Base-by-base conservation (phyloP, 2,113 vertebrate genomes). In the Misgurnus mizolepis region DNA sequence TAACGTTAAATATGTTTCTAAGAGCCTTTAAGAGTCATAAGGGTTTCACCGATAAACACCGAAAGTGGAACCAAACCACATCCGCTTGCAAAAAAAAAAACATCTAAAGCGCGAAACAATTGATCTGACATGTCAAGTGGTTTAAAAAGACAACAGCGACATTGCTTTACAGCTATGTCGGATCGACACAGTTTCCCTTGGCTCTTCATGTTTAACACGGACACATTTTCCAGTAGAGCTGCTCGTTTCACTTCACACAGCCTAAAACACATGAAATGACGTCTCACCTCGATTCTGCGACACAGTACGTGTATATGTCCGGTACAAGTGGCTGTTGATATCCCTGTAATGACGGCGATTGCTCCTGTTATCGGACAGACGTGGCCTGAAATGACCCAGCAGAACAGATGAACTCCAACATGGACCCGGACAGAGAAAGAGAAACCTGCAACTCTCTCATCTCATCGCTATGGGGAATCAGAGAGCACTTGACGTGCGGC, bases 361-460 rank as follows among this genome's bases (percentile, higher is more conserved):
- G 18, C 43, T 39, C 18, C 72, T 73, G 17, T 58, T 34, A 58
- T 73, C 55, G 71, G 55, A 60, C 55, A 64, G 58, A 76, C 73
- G 60, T 64, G 73, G 73, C 73, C 73, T 76, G 73, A 76, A 76
- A 76, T 76, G 73, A 76, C 73, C 72, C 73, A 76, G 55, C 71
- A 73, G 40, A 73, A 18, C 55, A 73, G n/a, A 60, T 72, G 53
- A 58, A 58, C 53, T 14, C 68, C 70, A 73, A 73, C 71, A 73
- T 60, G 71, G 71, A 73, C 71, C 71, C 71, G 71, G 58, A 64
- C 58, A 64, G 58, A 49, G 40, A n/a, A 7, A 11, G 41, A 39
- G 73, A 34, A 34, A 50, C 18, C 3, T 62, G 72, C 72, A 75
- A 41, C 56, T 61, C 40, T 75, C 72, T 60, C 72, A 15, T 75